Evolutionary conservation across 2,113 vertebrate species (phyloP).

Genomic region (Lepidothrix coronata): DNA sequence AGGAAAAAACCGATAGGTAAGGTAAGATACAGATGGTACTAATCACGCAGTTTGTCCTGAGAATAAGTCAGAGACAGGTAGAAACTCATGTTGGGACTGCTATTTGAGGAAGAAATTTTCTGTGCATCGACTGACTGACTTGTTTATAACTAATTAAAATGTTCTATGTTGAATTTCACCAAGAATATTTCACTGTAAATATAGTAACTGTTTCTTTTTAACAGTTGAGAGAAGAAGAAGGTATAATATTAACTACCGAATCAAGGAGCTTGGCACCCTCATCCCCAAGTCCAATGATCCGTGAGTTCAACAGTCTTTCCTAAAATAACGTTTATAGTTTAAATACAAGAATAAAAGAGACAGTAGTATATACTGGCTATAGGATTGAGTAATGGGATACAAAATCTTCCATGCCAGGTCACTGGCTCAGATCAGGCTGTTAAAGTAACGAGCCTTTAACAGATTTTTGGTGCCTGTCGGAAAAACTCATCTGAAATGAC

Average conservation of each 20-base stretch:
- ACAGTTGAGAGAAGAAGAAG: constrained; percentile 95
- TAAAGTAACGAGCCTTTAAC: not conserved
- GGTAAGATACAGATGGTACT: not conserved
- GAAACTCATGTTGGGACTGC: not conserved
- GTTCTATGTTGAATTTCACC: not conserved
- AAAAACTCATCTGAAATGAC: not conserved
- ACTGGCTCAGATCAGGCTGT: not conserved
- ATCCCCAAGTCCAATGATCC: constrained; percentile 98
- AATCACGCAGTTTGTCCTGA: not conserved
- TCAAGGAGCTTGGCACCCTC: constrained; percentile 97
- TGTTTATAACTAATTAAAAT: not conserved
- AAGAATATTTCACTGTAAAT: constrained; percentile 37
- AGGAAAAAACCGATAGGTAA: not conserved
- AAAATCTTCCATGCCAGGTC: not conserved
- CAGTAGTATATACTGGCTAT: not conserved
- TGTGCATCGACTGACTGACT: not conserved
- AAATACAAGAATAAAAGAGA: not conserved
- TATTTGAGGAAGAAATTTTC: not conserved
- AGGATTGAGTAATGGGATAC: not conserved
- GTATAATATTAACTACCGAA: constrained; percentile 99
- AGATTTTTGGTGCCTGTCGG: not conserved
- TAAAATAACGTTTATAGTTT: constrained; percentile 59
- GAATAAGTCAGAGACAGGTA: not conserved
- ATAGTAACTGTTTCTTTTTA: constrained; percentile 67
- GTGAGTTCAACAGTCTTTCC: constrained; percentile 83